Evolutionary conservation across 2,113 vertebrate species (phyloP), one percentile per base, ranked within the genome.

Genomic region (Tupaia chinensis): DNA sequence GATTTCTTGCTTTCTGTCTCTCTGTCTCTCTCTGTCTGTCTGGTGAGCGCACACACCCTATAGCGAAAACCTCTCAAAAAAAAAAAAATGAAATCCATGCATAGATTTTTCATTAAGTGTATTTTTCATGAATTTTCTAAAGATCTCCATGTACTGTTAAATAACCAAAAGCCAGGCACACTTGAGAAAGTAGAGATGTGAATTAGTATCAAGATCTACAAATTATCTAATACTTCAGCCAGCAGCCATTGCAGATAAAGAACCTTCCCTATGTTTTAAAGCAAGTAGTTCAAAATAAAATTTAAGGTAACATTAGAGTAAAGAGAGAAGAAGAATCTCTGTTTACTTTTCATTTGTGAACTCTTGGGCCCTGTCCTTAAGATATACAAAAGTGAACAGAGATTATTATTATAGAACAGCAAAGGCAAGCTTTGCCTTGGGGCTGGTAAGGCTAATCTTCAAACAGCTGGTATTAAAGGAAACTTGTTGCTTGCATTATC

Each of bases 401-500:
- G 54, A 56, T 90, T 81, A 81, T 69, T 91, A 81, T 95, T 87
- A 87, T 54, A 68, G 87, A 94, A 91, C 10, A 91, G 68, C n/a
- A 74, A 58, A 56, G 32, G 19, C 60, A 32, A 90, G 20, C 19
- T 96, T 93, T 91, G 86, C 68, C 77, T 61, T 79, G 4, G 56
- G 53, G 86, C 19, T 91, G 27, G 10, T 29, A 58, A 89, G n/a
- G 72, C 53, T 92, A 65, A 86, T 79, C 54, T 56, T 91, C 29
- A 19, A 20, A 22, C 32, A 22, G 17, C 32, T 74, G 68, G 34
- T 81, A 78, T 61, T 54, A 86, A 86, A 93, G 7, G 72, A 80
- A 76, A 76, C 22, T 12, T 60, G 11, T 74, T 93, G 76, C 34
- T 97, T 70, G 29, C 61, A 56, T 70, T 86, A 90, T 19, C 61